Evolutionary conservation across 37 sponge, comb jelly and placozoan genomes (phyloP), one percentile per base, ranked within the genome.

Genomic region (Amphimedon queenslandica): DNA sequence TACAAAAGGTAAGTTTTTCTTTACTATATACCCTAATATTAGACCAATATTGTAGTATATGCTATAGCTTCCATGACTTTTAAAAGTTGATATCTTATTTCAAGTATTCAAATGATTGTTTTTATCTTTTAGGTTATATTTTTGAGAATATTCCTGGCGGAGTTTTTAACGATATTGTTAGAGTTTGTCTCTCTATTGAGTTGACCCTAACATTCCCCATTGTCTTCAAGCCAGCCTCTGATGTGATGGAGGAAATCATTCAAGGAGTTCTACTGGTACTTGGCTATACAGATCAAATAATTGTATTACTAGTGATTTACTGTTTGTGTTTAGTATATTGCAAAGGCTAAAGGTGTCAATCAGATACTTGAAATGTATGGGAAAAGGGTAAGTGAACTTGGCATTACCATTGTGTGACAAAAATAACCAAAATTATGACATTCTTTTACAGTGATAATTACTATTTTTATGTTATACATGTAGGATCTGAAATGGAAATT

Each of bases 171-270:
- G 70, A 77, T 38, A 67, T 82, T 8, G 83, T 88, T 30, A 64
- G 88, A 42, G 53, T 82, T 28, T 66, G 81, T n/a, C 86, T 91
- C 30, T 82, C 88, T 0, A 18, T 85, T 36, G 87, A 91, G 75
- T 70, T 91, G 33, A 82, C 80, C 23, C 77, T 91, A 0, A 86
- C 92, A 29, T 91, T 79, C 64, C 92, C 92, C 53, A 85, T 91
- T 63, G 92, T 86, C 29, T 73, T 91, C 58, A 91, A 91, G 55
- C 92, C 92, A 6, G 87, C 92, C 32, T 64, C 83, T 38, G 88
- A 91, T 35, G 83, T 91, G 0, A 31, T 79, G 55, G 92, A 91
- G 51, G 80, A 88, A 47, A 79, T 88, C 2, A 21, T 43, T 20
- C 55, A 58, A 42, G 72, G 67, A 29, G 23, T 72, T 2, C 69